Evolutionary conservation across 2,113 vertebrate genomes (phyloP).

Genomic region (Grus americana): DNA sequence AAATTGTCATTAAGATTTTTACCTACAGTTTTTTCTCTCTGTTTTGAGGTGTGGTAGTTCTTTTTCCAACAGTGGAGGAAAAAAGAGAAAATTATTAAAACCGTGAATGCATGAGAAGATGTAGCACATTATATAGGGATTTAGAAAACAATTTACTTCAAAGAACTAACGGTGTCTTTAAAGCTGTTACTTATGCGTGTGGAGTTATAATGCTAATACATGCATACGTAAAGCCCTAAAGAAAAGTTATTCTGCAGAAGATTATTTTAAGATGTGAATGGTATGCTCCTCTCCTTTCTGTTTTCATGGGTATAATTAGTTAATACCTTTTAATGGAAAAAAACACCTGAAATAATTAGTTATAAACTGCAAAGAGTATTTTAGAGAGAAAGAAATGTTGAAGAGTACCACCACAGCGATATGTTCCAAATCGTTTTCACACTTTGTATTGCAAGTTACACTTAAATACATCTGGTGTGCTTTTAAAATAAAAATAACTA

Average conservation of each 20-base stretch:
- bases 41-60: not conserved
- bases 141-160: not conserved
- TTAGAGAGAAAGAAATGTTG: not conserved
- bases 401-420: not conserved
- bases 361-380: not conserved
- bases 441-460: not conserved
- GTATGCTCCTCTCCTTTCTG: not conserved
- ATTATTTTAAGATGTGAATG: not conserved
- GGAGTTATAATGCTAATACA: not conserved
- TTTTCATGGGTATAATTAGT: not conserved
- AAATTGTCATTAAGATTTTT: not conserved
- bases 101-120: not conserved
- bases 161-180: not conserved
- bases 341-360: not conserved
- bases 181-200: not conserved
- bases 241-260: not conserved
- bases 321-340: not conserved
- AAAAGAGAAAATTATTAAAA: not conserved
- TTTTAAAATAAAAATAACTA: constrained; percentile 44
- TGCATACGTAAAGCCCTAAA: not conserved
- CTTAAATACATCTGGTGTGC: constrained; percentile 29
- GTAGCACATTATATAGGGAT: not conserved
- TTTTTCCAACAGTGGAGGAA: not conserved
- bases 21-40: not conserved
- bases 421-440: not conserved